Conservation (phyloP, 1,140 invertebrate genomes). For the Leptinotarsa texana region DNA sequence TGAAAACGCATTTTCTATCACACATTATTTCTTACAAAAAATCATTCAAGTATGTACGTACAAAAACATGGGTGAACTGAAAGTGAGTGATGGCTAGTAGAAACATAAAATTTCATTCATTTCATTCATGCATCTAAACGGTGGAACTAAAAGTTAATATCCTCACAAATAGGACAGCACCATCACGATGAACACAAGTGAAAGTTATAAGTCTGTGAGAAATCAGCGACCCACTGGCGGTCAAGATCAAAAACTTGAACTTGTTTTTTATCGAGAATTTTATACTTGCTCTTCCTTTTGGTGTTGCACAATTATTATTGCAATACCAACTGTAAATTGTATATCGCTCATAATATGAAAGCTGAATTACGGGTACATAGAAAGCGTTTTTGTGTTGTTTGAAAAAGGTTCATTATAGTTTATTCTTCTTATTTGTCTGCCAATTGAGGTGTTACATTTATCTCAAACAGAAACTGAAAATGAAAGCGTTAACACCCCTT, state of each 20-base stretch:
- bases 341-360: slow-evolving; percentile 6
- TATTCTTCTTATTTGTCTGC: too few relatives aligned
- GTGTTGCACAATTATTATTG: slow-evolving; percentile 8
- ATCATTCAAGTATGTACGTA: not conserved
- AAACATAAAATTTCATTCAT: slow-evolving; percentile 17
- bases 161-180: slow-evolving; percentile 25
- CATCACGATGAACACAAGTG: slow-evolving; percentile 25
- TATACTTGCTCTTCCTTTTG: slow-evolving; percentile 6
- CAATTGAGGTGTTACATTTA: too few relatives aligned
- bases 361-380: not conserved
- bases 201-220: slow-evolving; percentile 37
- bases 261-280: not conserved
- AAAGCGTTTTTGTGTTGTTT: not conserved
- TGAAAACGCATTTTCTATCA: too few relatives aligned
- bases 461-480: too few relatives aligned
- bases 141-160: slow-evolving; percentile 11
- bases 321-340: not conserved
- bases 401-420: too few relatives aligned
- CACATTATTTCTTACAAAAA: not conserved
- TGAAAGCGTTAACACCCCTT: too few relatives aligned
- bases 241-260: slow-evolving; percentile 21
- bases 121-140: slow-evolving; percentile 16
- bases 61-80: not conserved
- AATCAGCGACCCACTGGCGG: slow-evolving; percentile 29
- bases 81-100: not conserved